Evolutionary conservation across 2,113 vertebrate genomes (phyloP), one percentile per base, ranked within the genome.

Genomic region (Cairina moschata): DNA sequence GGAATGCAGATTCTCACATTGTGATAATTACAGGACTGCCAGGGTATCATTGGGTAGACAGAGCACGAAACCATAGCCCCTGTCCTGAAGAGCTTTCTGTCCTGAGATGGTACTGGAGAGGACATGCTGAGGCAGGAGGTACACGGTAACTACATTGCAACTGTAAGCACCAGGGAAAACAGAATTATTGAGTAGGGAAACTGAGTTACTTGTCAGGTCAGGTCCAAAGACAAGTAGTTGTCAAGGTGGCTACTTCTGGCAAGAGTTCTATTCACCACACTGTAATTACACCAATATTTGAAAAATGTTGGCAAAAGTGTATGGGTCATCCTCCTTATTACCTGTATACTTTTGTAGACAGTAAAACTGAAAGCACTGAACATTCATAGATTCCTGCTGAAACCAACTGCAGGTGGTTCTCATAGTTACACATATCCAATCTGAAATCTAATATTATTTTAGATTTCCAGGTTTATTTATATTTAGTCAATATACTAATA

Each of bases 381-480:
- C 46, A 52, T 26, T 34, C 28, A 11, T 60, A 32, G 40, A 50
- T 56, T 95, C 36, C 67, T 79, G 32, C 15, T 3, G 14, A 91
- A 96, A 71, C 18, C 69, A 84, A 28, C 8, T 77, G 40, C 56
- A 76, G 71, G n/a, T 90, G 59, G 44, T 59, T 94, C 59, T 75
- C n/a, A 60, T 3, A 68, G 34, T 25, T 76, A 90, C 87, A 85
- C 6, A 38, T 18, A 86, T 86, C 38, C n/a, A 74, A 46, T 22
- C 28, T 0, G 0, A 95, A 93, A 77, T 67, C 63, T 83, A 74
- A 29, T 55, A n/a, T 86, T 95, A 63, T 59, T 94, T 93, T 38
- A 95, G 34, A 81, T 56, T 85, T 94, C 72, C 52, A 94, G 56
- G 87, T 93, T 91, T 94, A 26, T 52, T 52, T 52, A 52, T 26